Evolutionary conservation across 1,140 invertebrate genomes (phyloP).

Genomic region (Formica selysi): DNA sequence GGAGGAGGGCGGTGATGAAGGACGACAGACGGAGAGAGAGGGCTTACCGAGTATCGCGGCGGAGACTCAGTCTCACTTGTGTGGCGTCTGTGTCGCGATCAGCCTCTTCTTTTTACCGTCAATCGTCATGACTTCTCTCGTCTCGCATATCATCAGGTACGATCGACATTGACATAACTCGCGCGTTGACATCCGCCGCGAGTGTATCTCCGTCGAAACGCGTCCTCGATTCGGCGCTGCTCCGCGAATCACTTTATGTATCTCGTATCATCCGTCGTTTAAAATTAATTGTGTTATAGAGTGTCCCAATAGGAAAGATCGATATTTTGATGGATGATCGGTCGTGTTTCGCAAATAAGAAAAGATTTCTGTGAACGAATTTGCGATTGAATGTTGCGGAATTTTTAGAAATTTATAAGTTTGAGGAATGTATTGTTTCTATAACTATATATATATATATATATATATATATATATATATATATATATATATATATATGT

Average conservation of each 20-base stretch:
- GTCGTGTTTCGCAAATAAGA: background rate
- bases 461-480: background rate
- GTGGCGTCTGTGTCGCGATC: constrained; percentile 54
- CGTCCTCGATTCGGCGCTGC: background rate
- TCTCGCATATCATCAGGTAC: constrained; percentile 41
- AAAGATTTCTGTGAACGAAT: background rate
- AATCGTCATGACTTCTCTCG: constrained; percentile 46
- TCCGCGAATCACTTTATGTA: background rate
- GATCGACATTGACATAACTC: background rate
- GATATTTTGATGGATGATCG: background rate
- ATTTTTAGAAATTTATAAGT: background rate
- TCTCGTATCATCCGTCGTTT: background rate
- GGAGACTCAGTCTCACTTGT: constrained; percentile 59
- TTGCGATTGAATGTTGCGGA: background rate
- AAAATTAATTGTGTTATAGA: background rate
- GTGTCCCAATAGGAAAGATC: background rate
- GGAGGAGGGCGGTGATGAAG: constrained; percentile 44
- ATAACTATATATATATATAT: background rate
- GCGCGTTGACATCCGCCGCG: background rate
- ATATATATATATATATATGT: background rate
- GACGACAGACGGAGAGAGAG: constrained; percentile 32
- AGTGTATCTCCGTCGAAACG: background rate
- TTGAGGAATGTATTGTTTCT: background rate
- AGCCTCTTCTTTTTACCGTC: constrained; percentile 29
- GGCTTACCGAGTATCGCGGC: constrained; percentile 40